These are phyloP conservation scores for Sebastes baramenuke DNA, from an alignment of 2,797 vertebrate species.

Conservation along the genomic window DNA sequence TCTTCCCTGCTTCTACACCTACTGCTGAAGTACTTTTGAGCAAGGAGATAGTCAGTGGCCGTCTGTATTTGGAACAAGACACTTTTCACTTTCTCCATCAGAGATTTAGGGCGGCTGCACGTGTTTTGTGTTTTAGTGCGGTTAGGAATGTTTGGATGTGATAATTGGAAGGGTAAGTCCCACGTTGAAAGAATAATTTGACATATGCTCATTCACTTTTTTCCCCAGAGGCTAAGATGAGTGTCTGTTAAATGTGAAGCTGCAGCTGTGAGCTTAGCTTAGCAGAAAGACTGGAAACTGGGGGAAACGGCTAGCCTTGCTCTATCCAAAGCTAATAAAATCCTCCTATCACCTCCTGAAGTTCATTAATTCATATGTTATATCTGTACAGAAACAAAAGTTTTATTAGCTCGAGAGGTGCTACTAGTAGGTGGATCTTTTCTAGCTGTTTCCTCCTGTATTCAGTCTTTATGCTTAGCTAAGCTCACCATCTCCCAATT, in stretches of 20 bases:
- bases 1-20: not conserved
- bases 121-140: not conserved
- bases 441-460: not conserved
- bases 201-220: not conserved
- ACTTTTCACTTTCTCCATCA: not conserved
- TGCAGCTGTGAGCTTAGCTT: not conserved
- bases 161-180: not conserved
- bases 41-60: not conserved
- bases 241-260: not conserved
- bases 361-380: not conserved
- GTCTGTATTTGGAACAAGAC: not conserved
- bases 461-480: not conserved
- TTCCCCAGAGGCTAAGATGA: not conserved
- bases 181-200: not conserved
- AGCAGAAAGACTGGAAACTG: not conserved
- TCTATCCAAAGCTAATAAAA: not conserved
- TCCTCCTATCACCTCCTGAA: not conserved
- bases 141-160: not conserved
- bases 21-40: not conserved
- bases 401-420: not conserved
- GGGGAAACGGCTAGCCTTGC: not conserved
- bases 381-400: not conserved
- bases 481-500: no score
- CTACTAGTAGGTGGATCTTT: not conserved
- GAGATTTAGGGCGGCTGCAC: not conserved